phyloP scores from a whole-genome alignment of 2,113 vertebrate species.

The human region GRCh38 chr15:64746501-64747000 shows the following conservation, averaged over 20 bases:
- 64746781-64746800: background rate
- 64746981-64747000: no score
- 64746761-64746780: background rate
- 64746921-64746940: background rate
- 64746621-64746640: rapidly evolving
- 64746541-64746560: background rate
- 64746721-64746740: background rate
- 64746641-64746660: rapidly evolving
- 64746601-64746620: background rate
- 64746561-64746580: background rate
- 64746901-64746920: background rate
- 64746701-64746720: background rate
- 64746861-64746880: background rate
- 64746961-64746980: background rate
- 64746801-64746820: background rate
- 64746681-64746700: background rate
- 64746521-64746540: background rate
- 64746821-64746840: background rate
- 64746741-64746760: background rate
- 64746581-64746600: background rate
- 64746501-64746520: background rate
- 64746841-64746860: background rate
- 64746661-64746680: background rate
- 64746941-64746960: rapidly evolving
- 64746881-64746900: background rate